Evolutionary conservation across 2,797 vertebrate genomes (phyloP), one percentile per base, ranked within the genome.

Genomic region (Melanotaenia pygmaea): DNA sequence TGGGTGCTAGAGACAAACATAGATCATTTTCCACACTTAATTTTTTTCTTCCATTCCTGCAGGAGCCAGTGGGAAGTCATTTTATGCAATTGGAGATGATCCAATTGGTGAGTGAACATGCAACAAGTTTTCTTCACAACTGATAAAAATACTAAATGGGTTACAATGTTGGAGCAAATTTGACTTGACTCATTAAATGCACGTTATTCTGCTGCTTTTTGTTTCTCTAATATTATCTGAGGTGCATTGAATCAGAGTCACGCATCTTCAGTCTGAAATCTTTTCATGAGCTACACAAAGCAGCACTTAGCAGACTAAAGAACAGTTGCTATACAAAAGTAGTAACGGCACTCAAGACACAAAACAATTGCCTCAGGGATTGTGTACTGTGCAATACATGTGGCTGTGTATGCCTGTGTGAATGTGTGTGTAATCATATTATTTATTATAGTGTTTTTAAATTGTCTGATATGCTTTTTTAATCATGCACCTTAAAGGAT

Each of bases 11-110:
- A 22, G 40, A 76, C 35, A 30, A 1, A 35, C 67, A 43, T 20
- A 40, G 20, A 4, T 20, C 43, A 20, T 12, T 32, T 50, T 40
- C 12, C 12, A 32, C 26, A 26, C 11, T 43, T 22, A 16, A 53
- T 72, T 50, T 69, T 32, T n/a, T 37, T 57, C 32, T 6, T 75
- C 32, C 7, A 34, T 34, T 61, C 18, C 7, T 66, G 35, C 54
- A 96, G 95, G 94, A 59, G 79, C 91, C 64, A 95, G 88, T 62
- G 94, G 94, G 57, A 95, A 95, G 81, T 95, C 94, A 0, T 96
- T 94, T 82, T 94, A 87, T 59, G 35, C 62, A 5, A 92, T 94
- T 63, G 90, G 91, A 74, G 72, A 92, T 59, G 89, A 88, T 1
- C 47, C 74, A 63, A 80, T 45, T 3, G 88, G 94, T 95, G 80